A percentile compares a stretch with the other conserved stretches of the same genome.
phyloP scores from a whole-genome alignment of 1,140 invertebrate genomes.

The Teleogryllus occipitalis region DNA sequence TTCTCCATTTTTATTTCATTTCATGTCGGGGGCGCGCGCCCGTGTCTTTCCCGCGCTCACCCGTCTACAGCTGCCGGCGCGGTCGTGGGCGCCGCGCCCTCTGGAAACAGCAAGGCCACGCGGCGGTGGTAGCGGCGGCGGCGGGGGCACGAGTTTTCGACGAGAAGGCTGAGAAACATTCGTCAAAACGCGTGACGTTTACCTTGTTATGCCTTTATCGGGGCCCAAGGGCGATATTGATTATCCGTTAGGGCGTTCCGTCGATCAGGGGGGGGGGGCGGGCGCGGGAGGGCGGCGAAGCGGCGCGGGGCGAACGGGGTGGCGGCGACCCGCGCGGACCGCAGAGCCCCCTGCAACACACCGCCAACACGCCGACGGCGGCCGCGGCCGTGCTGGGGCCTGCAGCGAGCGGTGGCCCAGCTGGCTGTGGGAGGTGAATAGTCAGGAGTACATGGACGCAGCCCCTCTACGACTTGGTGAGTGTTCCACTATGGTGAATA shows the following conservation, averaged over 20 bases:
- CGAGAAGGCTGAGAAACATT: background rate
- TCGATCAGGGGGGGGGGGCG: background rate
- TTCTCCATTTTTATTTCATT: background rate
- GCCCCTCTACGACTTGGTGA: too few species aligned
- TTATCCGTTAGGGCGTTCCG: background rate
- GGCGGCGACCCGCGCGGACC: background rate
- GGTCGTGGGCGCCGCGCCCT: too few species aligned
- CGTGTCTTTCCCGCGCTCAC: background rate
- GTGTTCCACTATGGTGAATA: too few species aligned
- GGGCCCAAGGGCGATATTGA: background rate
- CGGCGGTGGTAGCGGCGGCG: too few species aligned
- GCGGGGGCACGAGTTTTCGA: too few species aligned
- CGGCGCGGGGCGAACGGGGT: background rate
- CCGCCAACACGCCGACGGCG: background rate
- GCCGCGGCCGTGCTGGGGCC: too few species aligned
- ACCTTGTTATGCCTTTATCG: slow-evolving; percentile 4
- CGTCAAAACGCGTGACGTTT: background rate
- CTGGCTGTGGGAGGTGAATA: too few species aligned
- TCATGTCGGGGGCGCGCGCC: background rate
- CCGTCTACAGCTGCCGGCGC: background rate
- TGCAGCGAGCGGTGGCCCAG: too few species aligned
- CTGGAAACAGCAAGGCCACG: too few species aligned
- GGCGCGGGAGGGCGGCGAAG: too few species aligned
- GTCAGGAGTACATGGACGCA: too few species aligned
- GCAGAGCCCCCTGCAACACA: background rate